Percentiles rank a stretch among this genome's conserved stretches.
Evolutionary conservation across 2,113 vertebrate species (phyloP).

Genomic region (mouse (Mus musculus)): DNA sequence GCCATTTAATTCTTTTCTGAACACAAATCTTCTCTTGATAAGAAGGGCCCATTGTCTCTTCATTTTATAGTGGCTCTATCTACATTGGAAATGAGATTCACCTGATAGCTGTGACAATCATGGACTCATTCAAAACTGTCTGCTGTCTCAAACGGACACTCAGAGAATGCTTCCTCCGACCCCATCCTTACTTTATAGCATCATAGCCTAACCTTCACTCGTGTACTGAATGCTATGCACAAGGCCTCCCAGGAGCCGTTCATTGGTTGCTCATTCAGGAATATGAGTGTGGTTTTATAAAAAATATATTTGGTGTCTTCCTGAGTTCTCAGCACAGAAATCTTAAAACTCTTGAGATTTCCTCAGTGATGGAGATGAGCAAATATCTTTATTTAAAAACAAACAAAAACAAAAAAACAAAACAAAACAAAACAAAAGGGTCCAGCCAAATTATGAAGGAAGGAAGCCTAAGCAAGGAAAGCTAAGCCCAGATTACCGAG

Average conservation of each 20-base stretch:
- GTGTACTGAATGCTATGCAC: neutral
- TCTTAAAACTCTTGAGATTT: neutral
- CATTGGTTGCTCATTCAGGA: neutral
- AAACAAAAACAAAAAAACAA: too few species aligned
- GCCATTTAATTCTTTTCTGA: neutral
- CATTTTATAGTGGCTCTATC: neutral
- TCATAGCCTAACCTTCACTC: neutral
- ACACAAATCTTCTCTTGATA: neutral
- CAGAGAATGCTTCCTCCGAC: neutral
- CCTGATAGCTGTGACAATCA: neutral
- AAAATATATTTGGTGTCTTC: neutral
- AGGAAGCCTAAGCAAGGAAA: neutral
- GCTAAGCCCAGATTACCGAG: neutral
- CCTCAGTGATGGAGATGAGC: neutral
- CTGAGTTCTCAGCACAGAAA: neutral
- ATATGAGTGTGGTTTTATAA: neutral
- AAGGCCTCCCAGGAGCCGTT: neutral
- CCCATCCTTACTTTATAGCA: neutral
- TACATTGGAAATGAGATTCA: neutral
- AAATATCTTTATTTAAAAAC: neutral
- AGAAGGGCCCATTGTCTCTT: neutral
- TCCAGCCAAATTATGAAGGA: too few species aligned
- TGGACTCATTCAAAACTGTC: neutral
- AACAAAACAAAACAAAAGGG: too few species aligned
- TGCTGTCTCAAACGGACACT: neutral